These are phyloP conservation scores for Asbolus verrucosus DNA, from an alignment of 1,140 invertebrate species.

Conservation along the genomic window DNA sequence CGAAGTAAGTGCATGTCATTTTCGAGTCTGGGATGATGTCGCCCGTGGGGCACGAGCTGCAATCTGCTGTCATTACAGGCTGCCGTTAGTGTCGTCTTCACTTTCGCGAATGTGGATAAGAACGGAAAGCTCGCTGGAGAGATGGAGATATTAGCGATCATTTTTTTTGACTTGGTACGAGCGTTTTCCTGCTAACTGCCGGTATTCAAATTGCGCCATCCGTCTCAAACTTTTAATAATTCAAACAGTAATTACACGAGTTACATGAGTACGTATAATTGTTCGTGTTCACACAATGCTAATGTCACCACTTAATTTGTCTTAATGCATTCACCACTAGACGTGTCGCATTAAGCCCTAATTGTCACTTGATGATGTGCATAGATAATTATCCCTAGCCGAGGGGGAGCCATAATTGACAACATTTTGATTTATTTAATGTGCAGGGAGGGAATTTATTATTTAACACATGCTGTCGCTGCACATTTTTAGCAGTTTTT, in stretches of 20 bases:
- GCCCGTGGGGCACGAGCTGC: slow-evolving; percentile 13
- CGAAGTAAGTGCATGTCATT: slow-evolving; percentile 37
- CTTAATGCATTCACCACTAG: slow-evolving; percentile 46
- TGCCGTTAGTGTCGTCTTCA: slow-evolving; percentile 26
- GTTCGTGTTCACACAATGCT: slow-evolving; percentile 44
- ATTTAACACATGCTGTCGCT: too few species aligned
- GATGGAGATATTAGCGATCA: too few species aligned
- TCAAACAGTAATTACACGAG: slow-evolving; percentile 17
- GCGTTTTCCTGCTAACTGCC: too few species aligned
- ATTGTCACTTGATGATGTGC: slow-evolving; percentile 50
- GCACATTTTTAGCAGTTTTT: too few species aligned
- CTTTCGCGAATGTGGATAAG: slow-evolving; percentile 21
- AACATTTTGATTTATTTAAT: too few species aligned
- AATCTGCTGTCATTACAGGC: slow-evolving; percentile 12
- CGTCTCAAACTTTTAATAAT: slow-evolving; percentile 12
- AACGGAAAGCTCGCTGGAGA: too few species aligned
- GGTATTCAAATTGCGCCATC: neutral
- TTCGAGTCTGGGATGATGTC: slow-evolving; percentile 25
- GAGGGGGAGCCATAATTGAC: too few species aligned
- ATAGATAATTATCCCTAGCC: slow-evolving; percentile 47
- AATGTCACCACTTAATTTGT: slow-evolving; percentile 49
- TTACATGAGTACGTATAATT: slow-evolving; percentile 43
- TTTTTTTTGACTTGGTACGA: too few species aligned
- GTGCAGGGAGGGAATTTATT: too few species aligned
- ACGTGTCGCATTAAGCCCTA: slow-evolving; percentile 37